These are phyloP conservation scores for Thereva unica DNA, from an alignment of 2,888 invertebrate genomes.

Conservation along the genomic window DNA sequence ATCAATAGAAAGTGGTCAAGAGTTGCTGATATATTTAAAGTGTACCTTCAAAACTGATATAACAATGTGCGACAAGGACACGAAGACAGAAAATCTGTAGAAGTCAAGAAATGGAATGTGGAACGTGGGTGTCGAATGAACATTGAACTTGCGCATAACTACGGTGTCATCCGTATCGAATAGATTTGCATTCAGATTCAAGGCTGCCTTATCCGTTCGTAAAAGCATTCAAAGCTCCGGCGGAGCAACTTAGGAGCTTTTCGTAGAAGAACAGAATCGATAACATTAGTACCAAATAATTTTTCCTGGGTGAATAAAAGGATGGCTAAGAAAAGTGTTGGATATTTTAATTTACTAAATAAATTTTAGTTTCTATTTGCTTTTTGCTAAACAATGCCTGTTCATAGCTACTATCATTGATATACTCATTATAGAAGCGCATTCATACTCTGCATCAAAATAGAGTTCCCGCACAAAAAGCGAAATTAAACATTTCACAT, in stretches of 20 bases:
- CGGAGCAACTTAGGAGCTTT: constrained; percentile 25
- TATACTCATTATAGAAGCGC: constrained; percentile 7
- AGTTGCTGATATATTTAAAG: too few relatives aligned
- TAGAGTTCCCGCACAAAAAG: constrained; percentile 12
- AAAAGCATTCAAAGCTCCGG: not conserved
- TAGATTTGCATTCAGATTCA: too few relatives aligned
- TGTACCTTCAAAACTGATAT: too few relatives aligned
- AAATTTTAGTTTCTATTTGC: constrained; percentile 20
- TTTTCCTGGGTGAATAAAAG: constrained; percentile 31
- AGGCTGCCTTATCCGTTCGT: too few relatives aligned
- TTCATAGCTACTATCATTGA: constrained; percentile 18
- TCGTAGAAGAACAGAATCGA: constrained; percentile 27
- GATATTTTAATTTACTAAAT: constrained; percentile 29
- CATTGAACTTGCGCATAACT: too few relatives aligned
- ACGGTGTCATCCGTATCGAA: too few relatives aligned
- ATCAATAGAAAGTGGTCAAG: too few relatives aligned
- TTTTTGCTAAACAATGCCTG: constrained; percentile 22
- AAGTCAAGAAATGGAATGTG: too few relatives aligned
- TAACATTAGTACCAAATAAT: constrained; percentile 30
- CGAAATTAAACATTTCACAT: constrained; percentile 3
- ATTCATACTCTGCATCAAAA: constrained; percentile 14
- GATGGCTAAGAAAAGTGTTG: constrained; percentile 34
- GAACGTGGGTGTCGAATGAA: too few relatives aligned
- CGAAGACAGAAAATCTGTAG: too few relatives aligned
- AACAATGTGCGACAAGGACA: too few relatives aligned